Conservation (phyloP, 1,140 invertebrate species). For the Ptiloglossa arizonensis region DNA sequence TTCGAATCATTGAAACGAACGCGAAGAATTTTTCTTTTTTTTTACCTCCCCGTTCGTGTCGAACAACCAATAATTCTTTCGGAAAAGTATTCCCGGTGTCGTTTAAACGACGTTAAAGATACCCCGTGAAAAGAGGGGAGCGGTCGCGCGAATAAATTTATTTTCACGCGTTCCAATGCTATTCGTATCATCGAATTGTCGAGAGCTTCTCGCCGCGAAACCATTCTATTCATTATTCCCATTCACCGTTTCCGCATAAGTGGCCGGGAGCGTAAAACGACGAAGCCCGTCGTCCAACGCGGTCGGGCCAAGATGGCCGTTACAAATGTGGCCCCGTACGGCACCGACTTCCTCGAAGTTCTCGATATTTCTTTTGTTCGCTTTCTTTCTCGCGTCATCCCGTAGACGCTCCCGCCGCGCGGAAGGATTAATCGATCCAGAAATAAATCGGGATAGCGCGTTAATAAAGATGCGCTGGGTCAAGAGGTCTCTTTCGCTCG, state of each 20-base stretch:
- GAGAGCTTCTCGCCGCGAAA: background rate
- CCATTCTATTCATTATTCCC: slow-evolving; percentile 33
- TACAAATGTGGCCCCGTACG: slow-evolving; percentile 41
- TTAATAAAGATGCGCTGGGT: slow-evolving; percentile 44
- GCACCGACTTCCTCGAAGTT: slow-evolving; percentile 45
- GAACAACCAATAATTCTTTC: background rate
- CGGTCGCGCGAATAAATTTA: background rate
- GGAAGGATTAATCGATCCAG: slow-evolving; percentile 51
- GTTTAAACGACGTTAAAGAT: background rate
- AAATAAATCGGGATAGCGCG: slow-evolving; percentile 42
- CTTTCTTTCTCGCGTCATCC: slow-evolving; percentile 45
- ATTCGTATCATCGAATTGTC: background rate
- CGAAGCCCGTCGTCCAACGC: slow-evolving; percentile 13
- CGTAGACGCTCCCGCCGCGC: background rate
- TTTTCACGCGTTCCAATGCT: background rate
- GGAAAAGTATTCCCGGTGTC: background rate
- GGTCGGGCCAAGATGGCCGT: slow-evolving; percentile 18
- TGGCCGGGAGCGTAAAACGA: slow-evolving; percentile 41
- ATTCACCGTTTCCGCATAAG: slow-evolving; percentile 48
- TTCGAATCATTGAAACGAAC: no score
- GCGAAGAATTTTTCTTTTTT: no score
- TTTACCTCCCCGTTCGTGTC: no score
- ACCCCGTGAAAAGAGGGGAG: background rate
- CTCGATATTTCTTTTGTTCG: no score
- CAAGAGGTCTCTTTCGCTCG: slow-evolving; percentile 21